A percentile compares a stretch with the other conserved stretches of the same genome.
Conservation (phyloP, 2,113 vertebrate genomes). For the Peucedramus taeniatus region DNA sequence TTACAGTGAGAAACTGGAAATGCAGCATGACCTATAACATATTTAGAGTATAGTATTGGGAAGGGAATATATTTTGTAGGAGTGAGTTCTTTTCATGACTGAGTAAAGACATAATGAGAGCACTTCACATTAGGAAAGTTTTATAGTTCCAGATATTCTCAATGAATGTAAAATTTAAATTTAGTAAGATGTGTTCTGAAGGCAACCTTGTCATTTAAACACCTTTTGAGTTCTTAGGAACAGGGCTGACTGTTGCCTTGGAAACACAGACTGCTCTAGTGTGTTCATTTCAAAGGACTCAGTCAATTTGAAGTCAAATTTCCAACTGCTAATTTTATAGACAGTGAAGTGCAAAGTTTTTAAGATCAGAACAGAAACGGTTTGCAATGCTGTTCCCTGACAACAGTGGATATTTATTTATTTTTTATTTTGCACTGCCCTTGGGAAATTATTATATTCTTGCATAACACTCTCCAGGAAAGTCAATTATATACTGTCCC, state of each 20-base stretch:
- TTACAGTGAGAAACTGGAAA: not conserved
- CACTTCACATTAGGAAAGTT: not conserved
- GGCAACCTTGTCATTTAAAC: not conserved
- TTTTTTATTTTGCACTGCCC: not conserved
- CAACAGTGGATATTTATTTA: not conserved
- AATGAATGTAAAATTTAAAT: conserved; percentile 32
- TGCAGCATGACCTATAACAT: not conserved
- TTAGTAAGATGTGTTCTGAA: conserved; percentile 10
- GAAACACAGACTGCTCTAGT: not conserved
- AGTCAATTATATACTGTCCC: not conserved
- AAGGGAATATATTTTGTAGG: not conserved
- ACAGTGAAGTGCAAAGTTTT: not conserved
- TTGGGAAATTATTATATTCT: not conserved
- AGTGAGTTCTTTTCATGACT: not conserved
- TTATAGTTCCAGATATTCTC: not conserved
- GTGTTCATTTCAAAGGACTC: not conserved
- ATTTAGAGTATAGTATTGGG: not conserved
- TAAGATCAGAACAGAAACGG: not conserved
- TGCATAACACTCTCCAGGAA: not conserved
- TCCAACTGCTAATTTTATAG: not conserved
- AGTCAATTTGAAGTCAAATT: not conserved
- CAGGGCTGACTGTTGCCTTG: not conserved
- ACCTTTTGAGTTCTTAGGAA: not conserved
- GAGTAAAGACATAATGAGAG: not conserved
- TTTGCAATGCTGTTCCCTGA: not conserved